Base-by-base conservation (phyloP, 2,113 vertebrate species). In the Myotis yumanensis region DNA sequence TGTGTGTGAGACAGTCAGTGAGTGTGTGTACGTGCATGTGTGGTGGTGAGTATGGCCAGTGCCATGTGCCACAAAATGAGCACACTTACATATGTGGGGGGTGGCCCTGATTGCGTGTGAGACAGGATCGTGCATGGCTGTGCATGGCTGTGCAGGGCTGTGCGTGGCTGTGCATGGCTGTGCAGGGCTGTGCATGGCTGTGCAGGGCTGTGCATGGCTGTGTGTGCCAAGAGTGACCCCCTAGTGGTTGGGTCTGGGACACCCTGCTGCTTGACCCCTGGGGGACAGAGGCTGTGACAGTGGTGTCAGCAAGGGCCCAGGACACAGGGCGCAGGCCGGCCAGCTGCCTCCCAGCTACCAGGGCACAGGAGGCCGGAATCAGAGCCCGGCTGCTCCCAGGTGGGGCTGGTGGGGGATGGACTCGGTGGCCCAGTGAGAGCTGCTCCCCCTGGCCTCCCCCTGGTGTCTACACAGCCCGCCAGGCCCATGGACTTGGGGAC, bases 81-180 rank as follows among this genome's bases (percentile, higher is more conserved):
- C 43, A 59, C 11, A 18, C 40, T 7, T 18, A n/a, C 12, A 62
- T 23, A 1, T 4, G 35, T 3, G 18, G 37, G 37, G 28, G 8
- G 59, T 23, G n/a, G 6, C 30, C 0, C 5, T 48, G 69, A 28
- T 0, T 25, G 3, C 89, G 54, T 3, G 28, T 1, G 4, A 1
- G 30, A 32, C 9, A 64, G 7, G 40, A 20, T 14, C 11, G 9
- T 59, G 23, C 59, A 62, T 30, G 62, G 75, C 62, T 28, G 7
- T 22, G 23, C 59, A 62, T 30, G 62, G 75, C 62, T 28, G 7
- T 22, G 23, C 59, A 28, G 7, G 28, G 75, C 62, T 28, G 7
- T 22, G 57, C 54, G 7, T 30, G 14, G 75, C 62, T 28, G 7
- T 22, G 23, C 59, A 28, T 15, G 28, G 75, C 62, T 28, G 7